Base-by-base conservation (phyloP, 2,888 invertebrate species). In the Oscheius onirici region DNA sequence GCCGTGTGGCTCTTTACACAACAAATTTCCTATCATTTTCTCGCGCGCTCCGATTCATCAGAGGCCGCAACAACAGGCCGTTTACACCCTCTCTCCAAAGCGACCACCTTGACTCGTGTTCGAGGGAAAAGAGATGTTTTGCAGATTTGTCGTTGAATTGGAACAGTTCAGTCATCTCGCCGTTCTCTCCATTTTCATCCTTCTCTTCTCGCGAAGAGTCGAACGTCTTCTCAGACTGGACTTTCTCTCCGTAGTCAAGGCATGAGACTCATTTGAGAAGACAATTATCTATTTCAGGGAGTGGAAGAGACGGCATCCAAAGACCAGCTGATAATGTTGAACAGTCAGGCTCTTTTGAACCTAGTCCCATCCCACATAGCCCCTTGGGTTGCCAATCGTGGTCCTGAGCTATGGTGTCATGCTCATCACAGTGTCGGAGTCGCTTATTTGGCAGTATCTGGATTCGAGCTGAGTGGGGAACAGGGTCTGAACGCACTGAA, bases 321-420 rank as follows among this genome's bases (percentile, higher is more conserved):
- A 40, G 80, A 77, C 43, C 67, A 69, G 34, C 44, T 80, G n/a
- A 63, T 69, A 0, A 26, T 54, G 11, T 49, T 85, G 52, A 86
- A 82, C 71, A 79, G 82, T 61, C 83, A 83, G 57, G 81, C 83
- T 44, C 77, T 86, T 11, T 67, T 82, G 63, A 84, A 84, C 74
- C 66, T 83, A 2, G 82, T 86, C 8, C 86, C 86, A 0, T 73
- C 79, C 11, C 86, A 86, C 70, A 81, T 86, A 22, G 86, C 86
- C 15, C 69, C 76, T 1, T 77, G 75, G 57, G 71, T 82, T 10
- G 76, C 76, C 40, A 72, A 73, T n/a, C 76, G 77, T 22, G 70
- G 69, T 13, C 69, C 72, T 15, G 76, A 80, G 52, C 63, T 79
- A 3, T 79, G 79, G 79, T 72, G 77, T 52, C 79, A 79, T 66